Evolutionary conservation across 2,113 vertebrate species (phyloP).

Genomic region (Sclerurus mexicanus): DNA sequence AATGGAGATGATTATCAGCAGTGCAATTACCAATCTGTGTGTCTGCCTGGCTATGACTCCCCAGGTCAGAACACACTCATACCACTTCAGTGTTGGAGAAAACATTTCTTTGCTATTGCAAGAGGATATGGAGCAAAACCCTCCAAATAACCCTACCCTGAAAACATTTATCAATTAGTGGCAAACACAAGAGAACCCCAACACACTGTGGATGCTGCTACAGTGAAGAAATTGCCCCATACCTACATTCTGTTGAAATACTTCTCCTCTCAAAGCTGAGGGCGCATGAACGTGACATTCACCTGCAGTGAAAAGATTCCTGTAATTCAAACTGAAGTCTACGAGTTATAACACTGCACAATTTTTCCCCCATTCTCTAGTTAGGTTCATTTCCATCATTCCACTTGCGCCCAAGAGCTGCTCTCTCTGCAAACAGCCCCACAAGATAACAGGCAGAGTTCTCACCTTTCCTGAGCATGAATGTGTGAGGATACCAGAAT

Average conservation of each 20-base stretch:
- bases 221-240: background rate
- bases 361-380: background rate
- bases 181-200: background rate
- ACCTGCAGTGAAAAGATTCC: background rate
- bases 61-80: background rate
- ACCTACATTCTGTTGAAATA: background rate
- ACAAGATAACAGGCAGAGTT: background rate
- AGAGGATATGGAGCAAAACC: background rate
- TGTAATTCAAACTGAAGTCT: background rate
- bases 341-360: background rate
- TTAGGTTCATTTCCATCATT: background rate
- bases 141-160: background rate
- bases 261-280: background rate
- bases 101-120: background rate
- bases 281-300: background rate
- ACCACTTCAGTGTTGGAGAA: background rate
- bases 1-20: background rate
- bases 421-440: background rate
- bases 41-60: background rate
- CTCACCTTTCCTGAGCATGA: background rate
- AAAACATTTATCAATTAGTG: background rate
- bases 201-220: background rate
- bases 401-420: background rate
- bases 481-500: background rate
- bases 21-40: constrained; percentile 41